A percentile compares a stretch with the other conserved stretches of the same genome.
Conservation (phyloP, 64 coral and sea anemone species). For the Acropora tenuis region DNA sequence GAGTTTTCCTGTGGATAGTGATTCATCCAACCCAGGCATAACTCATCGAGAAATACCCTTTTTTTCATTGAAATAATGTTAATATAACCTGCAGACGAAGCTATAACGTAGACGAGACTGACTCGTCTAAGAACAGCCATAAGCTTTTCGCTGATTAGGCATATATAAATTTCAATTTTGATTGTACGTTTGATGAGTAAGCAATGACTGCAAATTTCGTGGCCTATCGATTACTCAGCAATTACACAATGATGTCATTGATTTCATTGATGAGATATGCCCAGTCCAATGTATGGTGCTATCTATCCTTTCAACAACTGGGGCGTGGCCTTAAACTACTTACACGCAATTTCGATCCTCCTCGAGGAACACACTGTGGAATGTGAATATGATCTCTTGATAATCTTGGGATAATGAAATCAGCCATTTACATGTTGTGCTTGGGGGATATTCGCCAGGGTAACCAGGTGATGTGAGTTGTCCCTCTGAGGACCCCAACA, state of each 20-base stretch:
- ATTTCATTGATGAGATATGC: too few relatives aligned
- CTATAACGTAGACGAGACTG: neutral
- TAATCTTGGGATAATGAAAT: conserved; percentile 67
- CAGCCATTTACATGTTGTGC: conserved; percentile 75
- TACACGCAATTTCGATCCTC: conserved; percentile 88
- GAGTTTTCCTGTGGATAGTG: too few relatives aligned
- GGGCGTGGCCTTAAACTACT: neutral
- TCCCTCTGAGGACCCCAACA: conserved; percentile 42
- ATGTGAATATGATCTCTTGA: conserved; percentile 62
- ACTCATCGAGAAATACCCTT: neutral
- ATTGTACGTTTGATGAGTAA: neutral
- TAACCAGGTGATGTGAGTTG: conserved; percentile 70
- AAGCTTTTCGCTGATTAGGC: too few relatives aligned
- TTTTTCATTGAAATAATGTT: neutral
- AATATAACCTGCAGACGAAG: neutral
- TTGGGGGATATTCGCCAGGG: conserved; percentile 63
- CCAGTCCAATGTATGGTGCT: too few relatives aligned
- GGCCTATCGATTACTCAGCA: too few relatives aligned
- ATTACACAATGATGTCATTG: too few relatives aligned
- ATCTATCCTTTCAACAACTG: too few relatives aligned
- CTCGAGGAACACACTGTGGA: conserved; percentile 66
- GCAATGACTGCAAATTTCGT: too few relatives aligned
- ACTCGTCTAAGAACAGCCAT: neutral
- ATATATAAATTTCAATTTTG: neutral
- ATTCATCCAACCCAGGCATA: too few relatives aligned